Percentiles rank a stretch among this genome's conserved stretches.
Conservation (phyloP, 2,888 invertebrate species). For the Xestia sexstrigata region DNA sequence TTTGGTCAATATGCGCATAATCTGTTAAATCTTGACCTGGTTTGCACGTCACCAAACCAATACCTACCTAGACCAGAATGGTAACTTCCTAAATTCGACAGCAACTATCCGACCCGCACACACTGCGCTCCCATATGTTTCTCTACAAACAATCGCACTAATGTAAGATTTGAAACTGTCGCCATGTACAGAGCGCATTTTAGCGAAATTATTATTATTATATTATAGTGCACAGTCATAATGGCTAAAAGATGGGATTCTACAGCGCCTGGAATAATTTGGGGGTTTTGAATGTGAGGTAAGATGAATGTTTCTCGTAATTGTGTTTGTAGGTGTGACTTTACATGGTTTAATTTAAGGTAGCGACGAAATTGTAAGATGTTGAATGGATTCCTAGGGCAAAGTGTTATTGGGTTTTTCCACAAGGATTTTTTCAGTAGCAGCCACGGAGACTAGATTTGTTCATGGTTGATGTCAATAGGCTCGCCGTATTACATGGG, state of each 20-base stretch:
- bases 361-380: neutral
- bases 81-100: too few species aligned
- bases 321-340: conserved; percentile 15
- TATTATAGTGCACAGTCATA: conserved; percentile 48
- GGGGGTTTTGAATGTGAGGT: conserved; percentile 24
- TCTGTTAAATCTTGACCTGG: neutral
- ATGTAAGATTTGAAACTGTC: conserved; percentile 72
- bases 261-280: conserved; percentile 23
- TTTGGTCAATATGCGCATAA: neutral
- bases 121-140: conserved; percentile 52
- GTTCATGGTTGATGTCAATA: too few species aligned
- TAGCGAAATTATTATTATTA: conserved; percentile 68
- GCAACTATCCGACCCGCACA: neutral
- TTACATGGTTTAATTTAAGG: neutral
- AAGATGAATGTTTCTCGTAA: conserved; percentile 33
- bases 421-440: neutral
- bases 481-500: too few species aligned
- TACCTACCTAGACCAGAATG: neutral
- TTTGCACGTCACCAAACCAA: neutral
- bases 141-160: conserved; percentile 68
- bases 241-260: conserved; percentile 39
- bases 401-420: neutral
- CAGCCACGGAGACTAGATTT: neutral
- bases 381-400: neutral
- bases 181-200: conserved; percentile 62